These are phyloP conservation scores for Blastobasis lacticolella DNA, from an alignment of 2,888 invertebrate genomes.

Conservation along the genomic window DNA sequence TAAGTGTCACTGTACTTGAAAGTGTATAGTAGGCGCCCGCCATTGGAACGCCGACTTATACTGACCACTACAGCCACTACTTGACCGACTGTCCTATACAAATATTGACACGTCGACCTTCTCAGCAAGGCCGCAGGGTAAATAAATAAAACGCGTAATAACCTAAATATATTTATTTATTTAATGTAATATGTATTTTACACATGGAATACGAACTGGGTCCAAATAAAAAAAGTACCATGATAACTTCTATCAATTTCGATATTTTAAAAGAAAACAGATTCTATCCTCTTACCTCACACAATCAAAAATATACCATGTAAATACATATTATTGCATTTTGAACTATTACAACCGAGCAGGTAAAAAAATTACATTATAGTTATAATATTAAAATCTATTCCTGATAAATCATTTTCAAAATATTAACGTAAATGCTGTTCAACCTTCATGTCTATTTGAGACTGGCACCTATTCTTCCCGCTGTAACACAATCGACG, in stretches of 20 bases:
- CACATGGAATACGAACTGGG: constrained; percentile 50
- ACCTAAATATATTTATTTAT: constrained; percentile 64
- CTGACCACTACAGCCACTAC: too few relatives aligned
- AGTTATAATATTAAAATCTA: constrained; percentile 16
- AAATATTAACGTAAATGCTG: constrained; percentile 28
- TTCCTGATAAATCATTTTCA: constrained; percentile 21
- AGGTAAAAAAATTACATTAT: constrained; percentile 13
- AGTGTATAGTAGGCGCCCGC: too few relatives aligned
- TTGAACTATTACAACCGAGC: constrained; percentile 15
- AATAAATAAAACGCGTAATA: constrained; percentile 33
- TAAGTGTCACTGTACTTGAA: too few relatives aligned
- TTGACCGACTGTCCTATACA: too few relatives aligned
- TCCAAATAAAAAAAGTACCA: constrained; percentile 37
- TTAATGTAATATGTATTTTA: constrained; percentile 44
- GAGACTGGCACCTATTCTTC: constrained; percentile 54
- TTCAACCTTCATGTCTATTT: constrained; percentile 26
- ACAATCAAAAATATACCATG: constrained; percentile 25
- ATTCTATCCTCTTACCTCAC: constrained; percentile 53
- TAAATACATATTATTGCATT: constrained; percentile 22
- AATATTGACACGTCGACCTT: too few relatives aligned
- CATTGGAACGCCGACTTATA: too few relatives aligned
- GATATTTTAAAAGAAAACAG: constrained; percentile 41
- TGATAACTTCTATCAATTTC: constrained; percentile 24
- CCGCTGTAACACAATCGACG: constrained; percentile 16
- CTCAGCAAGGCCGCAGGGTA: too few relatives aligned